Conservation (phyloP, 2,888 invertebrate genomes). For the Tuta absoluta region DNA sequence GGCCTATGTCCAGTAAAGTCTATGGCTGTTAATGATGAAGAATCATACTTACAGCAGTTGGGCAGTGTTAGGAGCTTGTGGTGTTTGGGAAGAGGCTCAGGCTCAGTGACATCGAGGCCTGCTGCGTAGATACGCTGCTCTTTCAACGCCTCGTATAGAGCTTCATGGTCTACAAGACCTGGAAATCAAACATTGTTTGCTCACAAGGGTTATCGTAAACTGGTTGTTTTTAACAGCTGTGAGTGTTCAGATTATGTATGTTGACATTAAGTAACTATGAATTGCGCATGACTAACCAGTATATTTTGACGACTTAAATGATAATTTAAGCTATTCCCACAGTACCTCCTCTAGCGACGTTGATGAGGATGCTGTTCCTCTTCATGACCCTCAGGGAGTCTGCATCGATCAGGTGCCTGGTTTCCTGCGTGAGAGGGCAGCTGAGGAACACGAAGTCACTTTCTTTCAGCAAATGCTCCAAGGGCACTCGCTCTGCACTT, state of each 20-base stretch:
- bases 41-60: conserved; percentile 88
- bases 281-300: too few relatives aligned
- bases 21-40: too few relatives aligned
- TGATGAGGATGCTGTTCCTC: conserved; percentile 86
- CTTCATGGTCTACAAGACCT: conserved; percentile 88
- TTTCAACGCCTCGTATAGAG: conserved; percentile 87
- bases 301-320: too few relatives aligned
- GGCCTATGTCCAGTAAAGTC: too few relatives aligned
- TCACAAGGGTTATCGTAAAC: too few relatives aligned
- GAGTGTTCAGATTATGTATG: too few relatives aligned
- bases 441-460: conserved; percentile 89
- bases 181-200: conserved; percentile 38
- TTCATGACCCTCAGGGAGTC: conserved; percentile 88
- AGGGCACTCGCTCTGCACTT: conserved; percentile 83
- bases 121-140: conserved; percentile 89
- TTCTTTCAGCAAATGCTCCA: conserved; percentile 84
- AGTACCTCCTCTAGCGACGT: conserved; percentile 86
- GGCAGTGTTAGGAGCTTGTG: conserved; percentile 87
- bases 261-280: too few relatives aligned
- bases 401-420: conserved; percentile 85
- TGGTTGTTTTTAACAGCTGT: too few relatives aligned
- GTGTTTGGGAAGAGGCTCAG: conserved; percentile 91
- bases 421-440: conserved; percentile 86
- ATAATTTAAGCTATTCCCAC: neutral
- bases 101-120: conserved; percentile 93